phyloP scores from a whole-genome alignment of 1,140 invertebrate species.

The Bombus superbus region DNA sequence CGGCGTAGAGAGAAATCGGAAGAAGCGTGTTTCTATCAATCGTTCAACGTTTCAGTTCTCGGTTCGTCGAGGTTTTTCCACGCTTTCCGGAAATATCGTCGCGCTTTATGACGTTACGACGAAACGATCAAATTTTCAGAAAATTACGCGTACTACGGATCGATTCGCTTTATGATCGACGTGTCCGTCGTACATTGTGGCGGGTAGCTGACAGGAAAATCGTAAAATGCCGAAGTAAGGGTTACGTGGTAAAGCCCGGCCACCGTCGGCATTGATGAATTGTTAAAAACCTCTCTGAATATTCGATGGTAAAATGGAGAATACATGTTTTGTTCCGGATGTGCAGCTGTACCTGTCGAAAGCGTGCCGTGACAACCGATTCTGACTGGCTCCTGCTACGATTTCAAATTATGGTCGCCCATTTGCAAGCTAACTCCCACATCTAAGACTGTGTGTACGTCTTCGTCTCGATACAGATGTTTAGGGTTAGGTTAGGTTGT shows the following conservation, averaged over 20 bases:
- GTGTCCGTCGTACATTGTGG: constrained; percentile 1
- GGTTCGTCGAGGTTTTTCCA: not conserved
- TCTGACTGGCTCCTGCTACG: constrained; percentile 17
- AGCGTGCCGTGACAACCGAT: constrained; percentile 19
- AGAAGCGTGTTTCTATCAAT: not conserved
- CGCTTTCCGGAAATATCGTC: not conserved
- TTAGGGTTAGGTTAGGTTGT: no score
- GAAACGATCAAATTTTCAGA: not conserved
- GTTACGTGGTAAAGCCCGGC: constrained; percentile 14
- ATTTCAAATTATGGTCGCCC: constrained; percentile 19
- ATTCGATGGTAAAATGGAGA: constrained; percentile 44
- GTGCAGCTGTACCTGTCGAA: constrained; percentile 38
- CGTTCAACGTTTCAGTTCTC: no score
- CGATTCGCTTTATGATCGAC: not conserved
- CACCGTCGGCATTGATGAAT: constrained; percentile 40
- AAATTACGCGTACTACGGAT: not conserved
- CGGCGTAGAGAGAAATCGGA: not conserved
- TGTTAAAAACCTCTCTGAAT: constrained; percentile 49
- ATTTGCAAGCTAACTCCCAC: constrained; percentile 25
- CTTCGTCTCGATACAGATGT: not conserved
- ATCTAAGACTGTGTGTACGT: not conserved
- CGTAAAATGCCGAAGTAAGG: constrained; percentile 41
- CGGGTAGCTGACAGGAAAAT: constrained; percentile 33
- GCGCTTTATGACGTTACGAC: not conserved
- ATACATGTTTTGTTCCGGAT: constrained; percentile 45